Evolutionary conservation across 2,113 vertebrate genomes (phyloP).

Genomic region (Urocolius indicus): DNA sequence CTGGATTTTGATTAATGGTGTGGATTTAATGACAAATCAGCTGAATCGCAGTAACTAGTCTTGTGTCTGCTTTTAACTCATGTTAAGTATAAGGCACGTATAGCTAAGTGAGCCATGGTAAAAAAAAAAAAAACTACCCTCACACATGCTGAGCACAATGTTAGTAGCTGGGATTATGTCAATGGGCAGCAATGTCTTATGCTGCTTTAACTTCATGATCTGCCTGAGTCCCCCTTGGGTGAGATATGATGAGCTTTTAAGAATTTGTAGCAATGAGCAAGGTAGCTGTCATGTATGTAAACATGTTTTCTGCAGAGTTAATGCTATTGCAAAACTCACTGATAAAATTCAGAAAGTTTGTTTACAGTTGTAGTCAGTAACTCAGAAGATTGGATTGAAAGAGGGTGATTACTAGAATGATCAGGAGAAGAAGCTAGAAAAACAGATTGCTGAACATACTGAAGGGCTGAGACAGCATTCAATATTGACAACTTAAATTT

Average conservation of each 20-base stretch:
- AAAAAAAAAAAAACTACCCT: background rate
- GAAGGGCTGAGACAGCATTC: background rate
- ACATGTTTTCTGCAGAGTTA: background rate
- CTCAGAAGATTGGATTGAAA: background rate
- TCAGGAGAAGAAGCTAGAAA: background rate
- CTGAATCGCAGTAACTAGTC: background rate
- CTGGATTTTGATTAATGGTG: background rate
- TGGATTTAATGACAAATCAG: background rate
- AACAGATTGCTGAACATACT: background rate
- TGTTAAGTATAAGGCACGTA: background rate
- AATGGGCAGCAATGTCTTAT: background rate
- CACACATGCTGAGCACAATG: background rate
- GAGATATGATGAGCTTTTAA: background rate
- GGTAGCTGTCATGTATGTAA: background rate
- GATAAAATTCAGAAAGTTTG: background rate
- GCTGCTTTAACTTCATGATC: background rate
- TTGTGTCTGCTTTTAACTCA: background rate
- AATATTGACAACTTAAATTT: background rate
- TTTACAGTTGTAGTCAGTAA: background rate
- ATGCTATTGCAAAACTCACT: background rate
- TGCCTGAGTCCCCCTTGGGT: background rate
- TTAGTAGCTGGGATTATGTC: background rate
- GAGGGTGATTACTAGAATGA: background rate
- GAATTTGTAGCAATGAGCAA: background rate
- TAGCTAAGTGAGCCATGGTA: background rate